Evolutionary conservation across 2,888 invertebrate genomes (phyloP), one percentile per base, ranked within the genome.

Genomic region (Heliothis peltigera): DNA sequence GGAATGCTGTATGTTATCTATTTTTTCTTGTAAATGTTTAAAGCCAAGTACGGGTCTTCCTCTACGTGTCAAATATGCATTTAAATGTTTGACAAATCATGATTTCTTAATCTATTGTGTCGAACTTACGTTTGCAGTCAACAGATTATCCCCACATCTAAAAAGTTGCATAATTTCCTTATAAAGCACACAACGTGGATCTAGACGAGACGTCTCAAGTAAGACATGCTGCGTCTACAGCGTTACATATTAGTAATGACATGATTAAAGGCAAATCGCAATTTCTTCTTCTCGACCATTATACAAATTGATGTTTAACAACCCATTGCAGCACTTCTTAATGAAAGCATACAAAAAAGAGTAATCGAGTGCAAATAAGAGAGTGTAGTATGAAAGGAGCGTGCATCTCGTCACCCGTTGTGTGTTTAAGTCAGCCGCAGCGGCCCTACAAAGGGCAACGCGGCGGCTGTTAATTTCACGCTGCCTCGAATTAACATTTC

Each of bases 401-500:
- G 86, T 85, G 87, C 84, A 86, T 86, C 89, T 91, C 92, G 94
- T 95, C 94, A 92, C 93, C 92, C 92, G 94, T 94, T 95, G 94
- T 94, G 93, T 95, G 94, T 94, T 94, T 94, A 94, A 92, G 88
- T 87, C 85, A 85, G 91, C 90, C 91, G 93, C 87, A 87, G 92
- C 92, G 91, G 92, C 81, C 91, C 89, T 89, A 94, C 94, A 95
- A 95, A 95, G 93, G 91, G 89, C 91, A 86, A 84, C 84, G 87
- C 92, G 87, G 92, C 94, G 91, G 92, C 93, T 94, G 92, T 95
- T 95, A 95, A 95, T 95, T 95, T 95, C 95, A 95, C 95, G 95
- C 94, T 89, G 93, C 91, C 92, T 95, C 94, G 92, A 95, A 95
- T 95, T 95, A 95, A 95, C 95, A 95, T 95, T 95, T 95, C 95